Evolutionary conservation across 1,140 invertebrate species (phyloP).

Genomic region (Nomia melanderi): DNA sequence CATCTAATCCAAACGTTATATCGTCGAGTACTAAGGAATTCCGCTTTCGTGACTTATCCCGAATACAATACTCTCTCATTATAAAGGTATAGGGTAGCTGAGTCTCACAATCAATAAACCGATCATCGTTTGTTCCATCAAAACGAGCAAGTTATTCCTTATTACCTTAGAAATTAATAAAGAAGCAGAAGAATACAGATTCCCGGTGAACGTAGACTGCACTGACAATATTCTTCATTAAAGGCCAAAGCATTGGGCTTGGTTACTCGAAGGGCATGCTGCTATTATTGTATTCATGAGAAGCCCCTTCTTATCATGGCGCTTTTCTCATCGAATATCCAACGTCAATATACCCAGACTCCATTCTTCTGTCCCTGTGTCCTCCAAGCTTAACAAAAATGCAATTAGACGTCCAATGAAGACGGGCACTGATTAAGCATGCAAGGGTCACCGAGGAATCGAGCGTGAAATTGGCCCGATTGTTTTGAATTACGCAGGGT

Average conservation of each 20-base stretch:
- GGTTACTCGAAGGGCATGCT: conserved; percentile 51
- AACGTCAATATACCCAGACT: conserved; percentile 27
- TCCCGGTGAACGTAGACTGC: conserved; percentile 19
- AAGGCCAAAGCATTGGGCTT: conserved; percentile 33
- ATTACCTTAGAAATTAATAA: conserved; percentile 42
- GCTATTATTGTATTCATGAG: conserved; percentile 75
- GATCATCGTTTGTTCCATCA: conserved; percentile 12
- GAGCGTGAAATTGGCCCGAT: conserved; percentile 69
- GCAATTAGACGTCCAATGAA: conserved; percentile 69
- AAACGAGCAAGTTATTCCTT: conserved; percentile 4
- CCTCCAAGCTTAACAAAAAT: conserved; percentile 63
- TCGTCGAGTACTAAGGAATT: no score
- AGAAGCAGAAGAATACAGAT: conserved; percentile 37
- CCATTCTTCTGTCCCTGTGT: conserved; percentile 29
- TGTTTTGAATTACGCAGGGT: conserved; percentile 57
- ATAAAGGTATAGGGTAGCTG: not conserved
- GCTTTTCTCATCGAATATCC: conserved; percentile 22
- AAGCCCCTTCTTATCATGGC: conserved; percentile 58
- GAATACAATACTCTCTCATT: not conserved
- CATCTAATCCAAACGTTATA: not conserved
- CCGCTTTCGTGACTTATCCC: not conserved
- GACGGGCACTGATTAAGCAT: conserved; percentile 64
- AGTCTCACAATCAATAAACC: conserved; percentile 25
- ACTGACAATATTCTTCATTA: conserved; percentile 58
- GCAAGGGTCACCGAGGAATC: conserved; percentile 61